phyloP scores from a whole-genome alignment of 2,113 vertebrate genomes.

The Nothocercus nigrocapillus region DNA sequence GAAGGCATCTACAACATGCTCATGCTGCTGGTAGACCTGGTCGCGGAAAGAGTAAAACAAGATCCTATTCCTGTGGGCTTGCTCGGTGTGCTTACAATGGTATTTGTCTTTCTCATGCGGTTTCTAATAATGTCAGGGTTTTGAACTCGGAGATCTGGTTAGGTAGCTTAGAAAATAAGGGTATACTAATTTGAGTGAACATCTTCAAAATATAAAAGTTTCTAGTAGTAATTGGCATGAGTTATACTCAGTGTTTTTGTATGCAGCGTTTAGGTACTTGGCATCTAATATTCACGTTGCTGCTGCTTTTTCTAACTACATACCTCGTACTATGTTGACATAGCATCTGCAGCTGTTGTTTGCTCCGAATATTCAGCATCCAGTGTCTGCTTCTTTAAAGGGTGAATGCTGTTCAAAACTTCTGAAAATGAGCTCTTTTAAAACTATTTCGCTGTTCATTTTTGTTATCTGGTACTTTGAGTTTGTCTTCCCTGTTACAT shows the following conservation, averaged over 20 bases:
- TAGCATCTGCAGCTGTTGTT: neutral
- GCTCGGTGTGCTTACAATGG: slow-evolving; percentile 94
- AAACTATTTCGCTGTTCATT: neutral
- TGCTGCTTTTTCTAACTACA: neutral
- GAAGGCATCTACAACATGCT: slow-evolving; percentile 99
- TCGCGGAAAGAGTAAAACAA: slow-evolving; percentile 95
- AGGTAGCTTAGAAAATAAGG: neutral
- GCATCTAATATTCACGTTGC: neutral
- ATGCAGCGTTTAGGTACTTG: neutral
- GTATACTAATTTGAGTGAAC: neutral
- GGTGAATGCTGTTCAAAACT: neutral
- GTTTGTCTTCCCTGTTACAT: neutral
- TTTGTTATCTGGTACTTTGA: neutral
- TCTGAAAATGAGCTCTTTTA: fast-evolving
- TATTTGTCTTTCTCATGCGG: slow-evolving; percentile 53
- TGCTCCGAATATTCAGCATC: neutral
- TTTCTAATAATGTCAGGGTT: neutral
- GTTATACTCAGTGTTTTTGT: neutral
- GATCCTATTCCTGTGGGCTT: slow-evolving; percentile 93
- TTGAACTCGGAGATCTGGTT: neutral
- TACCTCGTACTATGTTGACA: neutral
- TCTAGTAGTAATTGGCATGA: neutral
- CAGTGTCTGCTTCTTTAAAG: neutral
- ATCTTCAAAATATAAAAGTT: neutral
- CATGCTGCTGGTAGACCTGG: slow-evolving; percentile 95